A percentile compares a stretch with the other conserved stretches of the same genome.
These are phyloP conservation scores for Numida meleagris DNA, from an alignment of 2,113 vertebrate species.

Conservation along the genomic window DNA sequence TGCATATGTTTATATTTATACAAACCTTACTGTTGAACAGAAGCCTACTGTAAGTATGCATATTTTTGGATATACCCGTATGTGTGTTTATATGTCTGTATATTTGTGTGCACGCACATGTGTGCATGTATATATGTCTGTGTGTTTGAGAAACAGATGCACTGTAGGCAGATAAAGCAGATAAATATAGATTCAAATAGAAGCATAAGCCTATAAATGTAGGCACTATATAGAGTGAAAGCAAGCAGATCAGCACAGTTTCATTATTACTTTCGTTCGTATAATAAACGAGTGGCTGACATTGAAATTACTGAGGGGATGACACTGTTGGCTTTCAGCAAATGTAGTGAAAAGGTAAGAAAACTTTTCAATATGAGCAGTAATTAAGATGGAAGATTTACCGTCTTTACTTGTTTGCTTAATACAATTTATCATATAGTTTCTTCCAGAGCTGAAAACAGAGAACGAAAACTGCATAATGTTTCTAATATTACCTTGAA, in stretches of 20 bases:
- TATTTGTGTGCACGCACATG: constrained; percentile 37
- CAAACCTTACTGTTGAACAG: constrained; percentile 52
- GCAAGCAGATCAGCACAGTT: constrained; percentile 71
- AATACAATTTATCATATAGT: constrained; percentile 28
- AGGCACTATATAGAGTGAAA: constrained; percentile 74
- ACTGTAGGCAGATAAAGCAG: constrained; percentile 82
- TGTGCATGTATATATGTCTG: constrained; percentile 76
- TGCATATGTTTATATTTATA: constrained; percentile 72
- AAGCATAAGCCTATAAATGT: constrained; percentile 81
- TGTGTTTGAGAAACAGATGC: constrained; percentile 84
- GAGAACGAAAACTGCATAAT: not conserved
- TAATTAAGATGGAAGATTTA: constrained; percentile 50
- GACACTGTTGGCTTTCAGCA: constrained; percentile 71
- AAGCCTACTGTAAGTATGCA: constrained; percentile 67
- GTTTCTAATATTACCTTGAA: constrained; percentile 41
- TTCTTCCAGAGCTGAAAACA: not conserved
- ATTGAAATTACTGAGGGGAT: constrained; percentile 74
- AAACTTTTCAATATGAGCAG: constrained; percentile 61
- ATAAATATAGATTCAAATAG: constrained; percentile 85
- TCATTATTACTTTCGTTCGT: constrained; percentile 75
- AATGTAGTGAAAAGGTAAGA: constrained; percentile 73
- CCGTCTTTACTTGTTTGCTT: constrained; percentile 53
- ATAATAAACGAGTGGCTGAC: constrained; percentile 73
- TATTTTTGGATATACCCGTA: constrained; percentile 58
- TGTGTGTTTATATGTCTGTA: constrained; percentile 51